Percentiles rank a stretch among this genome's conserved stretches.
Conservation (phyloP, 2,888 invertebrate genomes). For the Molorchus minor region DNA sequence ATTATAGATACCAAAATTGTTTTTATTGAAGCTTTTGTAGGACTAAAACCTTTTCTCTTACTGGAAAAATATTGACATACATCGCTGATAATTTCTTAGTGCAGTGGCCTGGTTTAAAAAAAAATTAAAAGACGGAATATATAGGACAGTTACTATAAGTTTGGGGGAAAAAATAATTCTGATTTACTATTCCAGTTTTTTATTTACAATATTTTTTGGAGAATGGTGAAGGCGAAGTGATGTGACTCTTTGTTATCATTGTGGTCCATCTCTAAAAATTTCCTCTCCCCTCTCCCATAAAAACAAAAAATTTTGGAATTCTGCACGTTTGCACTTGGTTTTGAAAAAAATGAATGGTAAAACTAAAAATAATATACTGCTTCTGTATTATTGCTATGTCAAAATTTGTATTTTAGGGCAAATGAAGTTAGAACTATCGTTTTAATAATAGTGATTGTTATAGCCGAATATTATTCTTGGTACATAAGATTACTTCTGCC, state of each 20-base stretch:
- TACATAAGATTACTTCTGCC: conserved; percentile 59
- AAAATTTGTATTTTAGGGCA: conserved; percentile 44
- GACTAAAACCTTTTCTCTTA: conserved; percentile 87
- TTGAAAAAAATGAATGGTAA: neutral
- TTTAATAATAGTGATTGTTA: conserved; percentile 48
- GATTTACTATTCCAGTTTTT: no score
- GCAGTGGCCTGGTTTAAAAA: conserved; percentile 87
- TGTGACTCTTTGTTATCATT: no score
- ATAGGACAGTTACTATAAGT: conserved; percentile 78
- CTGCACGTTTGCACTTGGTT: neutral
- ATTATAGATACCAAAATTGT: conserved; percentile 77
- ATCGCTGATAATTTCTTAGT: conserved; percentile 89
- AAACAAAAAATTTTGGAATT: no score
- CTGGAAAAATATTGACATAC: conserved; percentile 85
- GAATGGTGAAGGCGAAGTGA: no score
- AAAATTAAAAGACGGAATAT: conserved; percentile 76
- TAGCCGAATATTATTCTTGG: conserved; percentile 56
- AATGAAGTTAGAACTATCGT: conserved; percentile 46
- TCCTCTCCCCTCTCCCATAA: no score
- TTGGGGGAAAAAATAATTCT: no score
- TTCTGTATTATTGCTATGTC: neutral
- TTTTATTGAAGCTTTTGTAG: conserved; percentile 96
- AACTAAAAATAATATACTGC: conserved; percentile 18
- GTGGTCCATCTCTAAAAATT: no score
- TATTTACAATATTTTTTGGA: no score